Evolutionary conservation across 2,888 invertebrate genomes (phyloP), one percentile per base, ranked within the genome.

Genomic region (Dicycla oo): DNA sequence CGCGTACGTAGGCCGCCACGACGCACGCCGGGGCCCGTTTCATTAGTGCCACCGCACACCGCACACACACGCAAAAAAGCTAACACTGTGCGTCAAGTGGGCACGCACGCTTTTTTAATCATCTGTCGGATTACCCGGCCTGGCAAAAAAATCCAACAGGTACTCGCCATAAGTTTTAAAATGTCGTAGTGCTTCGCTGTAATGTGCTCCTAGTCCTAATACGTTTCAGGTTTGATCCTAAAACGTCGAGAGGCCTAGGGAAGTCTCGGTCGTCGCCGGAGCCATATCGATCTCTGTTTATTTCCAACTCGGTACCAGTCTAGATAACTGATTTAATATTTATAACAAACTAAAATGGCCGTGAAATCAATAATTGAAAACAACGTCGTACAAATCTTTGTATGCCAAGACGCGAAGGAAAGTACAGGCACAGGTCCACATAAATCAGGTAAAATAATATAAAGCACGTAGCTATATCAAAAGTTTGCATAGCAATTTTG

Each of bases 1-100:
- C 93, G 93, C 94, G 94, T 93, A 94, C 93, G 94, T 93, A 93
- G 94, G 94, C 93, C 89, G 90, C 89, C 90, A 92, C 93, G 91
- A 92, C 93, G 93, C 93, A 93, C 91, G 92, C 91, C 88, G 90
- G 85, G 88, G 89, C 91, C 90, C 91, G 93, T 93, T 94, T 93
- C 94, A 94, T 94, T 93, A 94, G 91, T 93, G 92, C 93, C 91
- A 92, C 93, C 91, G 90, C 92, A 92, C 87, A 90, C 91, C 91
- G 90, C 91, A 91, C 91, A 84, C 90, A 88, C 86, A 86, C 86
- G 84, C 89, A 93, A 91, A 92, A 93, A 94, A 93, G 92, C 94
- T 91, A 93, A 93, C 95, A 93, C 92, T 89, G 88, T 90, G 93
- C 94, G 91, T 94, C 93, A 92, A 95, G 94, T 94, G 93, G 93